Conservation (phyloP, 1,140 invertebrate genomes). For the Rhopalosiphum padi region DNA sequence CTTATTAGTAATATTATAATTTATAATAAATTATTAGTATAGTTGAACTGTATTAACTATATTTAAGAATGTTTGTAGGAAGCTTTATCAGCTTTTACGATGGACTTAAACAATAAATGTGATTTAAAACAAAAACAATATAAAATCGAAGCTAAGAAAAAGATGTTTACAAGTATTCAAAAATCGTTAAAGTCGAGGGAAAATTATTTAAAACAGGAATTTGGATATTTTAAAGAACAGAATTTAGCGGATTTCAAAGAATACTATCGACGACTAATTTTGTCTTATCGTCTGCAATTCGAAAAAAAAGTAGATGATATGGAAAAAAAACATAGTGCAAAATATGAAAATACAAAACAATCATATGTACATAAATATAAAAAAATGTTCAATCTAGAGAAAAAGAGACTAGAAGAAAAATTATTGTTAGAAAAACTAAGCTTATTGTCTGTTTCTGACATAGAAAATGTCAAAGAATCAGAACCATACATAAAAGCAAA, state of each 20-base stretch:
- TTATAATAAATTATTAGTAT: too few species aligned
- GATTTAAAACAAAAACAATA: neutral
- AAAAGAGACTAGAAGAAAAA: neutral
- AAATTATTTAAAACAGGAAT: neutral
- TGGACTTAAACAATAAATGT: neutral
- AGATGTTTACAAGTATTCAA: neutral
- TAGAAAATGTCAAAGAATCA: neutral
- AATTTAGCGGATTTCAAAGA: neutral
- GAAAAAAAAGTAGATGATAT: neutral
- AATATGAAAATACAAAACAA: neutral
- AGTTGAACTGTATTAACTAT: neutral
- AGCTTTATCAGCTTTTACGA: neutral
- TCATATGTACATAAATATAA: neutral
- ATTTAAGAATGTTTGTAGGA: neutral
- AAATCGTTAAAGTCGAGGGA: neutral
- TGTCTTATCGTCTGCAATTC: neutral
- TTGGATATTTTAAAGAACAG: neutral
- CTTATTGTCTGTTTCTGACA: neutral
- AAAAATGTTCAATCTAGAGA: neutral
- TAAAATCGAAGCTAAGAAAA: neutral
- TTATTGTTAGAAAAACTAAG: neutral
- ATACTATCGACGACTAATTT: neutral
- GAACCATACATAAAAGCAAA: neutral
- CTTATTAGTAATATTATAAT: neutral
- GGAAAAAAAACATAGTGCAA: neutral